Conservation (phyloP, 2,888 invertebrate genomes). For the Scaptomyza reducta region DNA sequence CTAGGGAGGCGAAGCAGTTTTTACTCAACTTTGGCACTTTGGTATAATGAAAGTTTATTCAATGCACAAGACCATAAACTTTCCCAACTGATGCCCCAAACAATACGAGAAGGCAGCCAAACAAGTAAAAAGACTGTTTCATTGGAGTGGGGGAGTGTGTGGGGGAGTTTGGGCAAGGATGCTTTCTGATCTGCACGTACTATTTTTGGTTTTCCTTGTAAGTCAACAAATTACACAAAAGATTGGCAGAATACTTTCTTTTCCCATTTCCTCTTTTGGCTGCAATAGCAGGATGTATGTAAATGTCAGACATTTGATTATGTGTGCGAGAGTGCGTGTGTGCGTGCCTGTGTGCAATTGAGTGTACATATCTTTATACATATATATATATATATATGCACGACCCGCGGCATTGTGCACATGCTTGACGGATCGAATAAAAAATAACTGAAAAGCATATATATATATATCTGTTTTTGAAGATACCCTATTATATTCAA, state of each 20-base stretch:
- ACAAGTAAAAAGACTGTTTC: conserved; percentile 14
- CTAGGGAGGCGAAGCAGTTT: conserved; percentile 33
- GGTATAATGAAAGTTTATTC: conserved; percentile 57
- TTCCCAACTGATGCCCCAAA: conserved; percentile 44
- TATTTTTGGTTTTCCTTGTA: conserved; percentile 28
- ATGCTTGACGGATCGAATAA: conserved; percentile 24
- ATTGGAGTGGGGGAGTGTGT: too few species aligned
- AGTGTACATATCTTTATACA: neutral
- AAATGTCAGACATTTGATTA: conserved; percentile 47
- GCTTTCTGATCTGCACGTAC: conserved; percentile 20
- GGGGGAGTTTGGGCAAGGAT: too few species aligned
- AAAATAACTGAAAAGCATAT: conserved; percentile 29
- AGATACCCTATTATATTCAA: conserved; percentile 12
- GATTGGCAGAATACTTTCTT: conserved; percentile 34
- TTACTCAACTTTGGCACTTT: conserved; percentile 39
- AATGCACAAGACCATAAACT: conserved; percentile 61
- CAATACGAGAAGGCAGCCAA: conserved; percentile 32
- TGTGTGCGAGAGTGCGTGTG: conserved; percentile 16
- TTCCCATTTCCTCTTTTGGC: conserved; percentile 1
- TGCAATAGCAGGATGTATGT: conserved; percentile 45
- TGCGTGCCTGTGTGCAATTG: neutral
- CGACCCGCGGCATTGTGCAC: conserved; percentile 28
- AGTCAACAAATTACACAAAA: conserved; percentile 58
- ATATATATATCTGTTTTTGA: neutral
- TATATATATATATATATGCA: conserved; percentile 4